Conservation (phyloP, 2,888 invertebrate species). For the Cheilosia impressa region DNA sequence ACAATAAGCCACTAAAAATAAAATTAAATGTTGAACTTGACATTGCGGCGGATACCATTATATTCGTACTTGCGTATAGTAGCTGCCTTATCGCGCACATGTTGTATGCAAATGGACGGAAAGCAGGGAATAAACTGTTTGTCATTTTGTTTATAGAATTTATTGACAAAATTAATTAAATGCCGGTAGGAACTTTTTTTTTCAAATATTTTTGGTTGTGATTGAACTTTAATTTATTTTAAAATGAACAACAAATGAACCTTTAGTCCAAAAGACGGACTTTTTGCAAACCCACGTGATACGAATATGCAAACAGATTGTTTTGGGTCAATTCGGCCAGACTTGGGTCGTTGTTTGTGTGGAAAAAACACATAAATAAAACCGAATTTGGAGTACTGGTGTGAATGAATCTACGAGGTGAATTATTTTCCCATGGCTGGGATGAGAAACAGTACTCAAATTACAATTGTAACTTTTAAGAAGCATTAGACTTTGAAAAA, state of each 20-base stretch:
- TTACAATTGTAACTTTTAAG: too few species aligned
- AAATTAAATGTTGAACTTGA: conserved; percentile 51
- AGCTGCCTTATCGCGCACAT: conserved; percentile 37
- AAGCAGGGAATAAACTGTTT: neutral
- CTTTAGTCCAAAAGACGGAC: neutral
- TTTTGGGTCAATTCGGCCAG: neutral
- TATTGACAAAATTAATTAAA: conserved; percentile 21
- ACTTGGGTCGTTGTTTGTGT: too few species aligned
- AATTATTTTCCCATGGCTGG: too few species aligned
- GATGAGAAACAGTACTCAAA: too few species aligned
- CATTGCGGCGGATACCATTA: conserved; percentile 43
- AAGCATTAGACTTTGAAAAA: too few species aligned
- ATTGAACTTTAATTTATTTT: neutral
- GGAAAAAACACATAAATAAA: too few species aligned
- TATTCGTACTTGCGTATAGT: neutral
- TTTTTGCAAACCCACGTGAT: neutral
- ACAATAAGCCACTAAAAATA: conserved; percentile 20
- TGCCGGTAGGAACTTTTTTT: neutral
- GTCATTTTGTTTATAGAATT: conserved; percentile 30
- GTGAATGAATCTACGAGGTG: too few species aligned
- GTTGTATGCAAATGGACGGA: conserved; percentile 24
- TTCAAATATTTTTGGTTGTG: neutral
- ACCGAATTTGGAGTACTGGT: too few species aligned
- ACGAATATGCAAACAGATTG: neutral
- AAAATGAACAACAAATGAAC: neutral